phyloP scores from a whole-genome alignment of 2,888 invertebrate species.

The Tetrapedia diversipes region DNA sequence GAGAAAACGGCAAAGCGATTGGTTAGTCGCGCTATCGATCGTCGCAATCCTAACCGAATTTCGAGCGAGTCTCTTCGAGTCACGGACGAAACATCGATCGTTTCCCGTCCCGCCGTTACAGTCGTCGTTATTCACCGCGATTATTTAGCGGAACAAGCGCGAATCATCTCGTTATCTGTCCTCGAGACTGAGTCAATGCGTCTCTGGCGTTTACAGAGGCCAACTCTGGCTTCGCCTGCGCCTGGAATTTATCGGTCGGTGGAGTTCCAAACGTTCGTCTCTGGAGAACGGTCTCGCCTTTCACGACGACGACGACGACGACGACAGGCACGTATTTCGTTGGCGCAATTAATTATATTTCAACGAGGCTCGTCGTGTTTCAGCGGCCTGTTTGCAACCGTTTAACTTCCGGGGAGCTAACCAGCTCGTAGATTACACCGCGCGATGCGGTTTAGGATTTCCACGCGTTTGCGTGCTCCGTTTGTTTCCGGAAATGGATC shows the following conservation, averaged over 20 bases:
- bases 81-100: slow-evolving; percentile 33
- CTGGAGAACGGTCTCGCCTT: slow-evolving; percentile 27
- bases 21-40: slow-evolving; percentile 32
- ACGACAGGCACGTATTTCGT: slow-evolving; percentile 34
- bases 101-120: neutral
- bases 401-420: neutral
- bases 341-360: slow-evolving; percentile 54
- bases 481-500: no score
- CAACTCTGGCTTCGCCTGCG: slow-evolving; percentile 39
- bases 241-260: slow-evolving; percentile 54
- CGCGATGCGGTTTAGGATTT: neutral
- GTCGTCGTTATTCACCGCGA: slow-evolving; percentile 8
- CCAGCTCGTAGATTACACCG: neutral
- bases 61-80: neutral
- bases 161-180: slow-evolving; percentile 55
- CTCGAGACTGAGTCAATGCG: slow-evolving; percentile 18
- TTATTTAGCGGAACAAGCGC: slow-evolving; percentile 1
- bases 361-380: no score
- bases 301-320: no score
- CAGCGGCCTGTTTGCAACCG: neutral
- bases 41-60: slow-evolving; percentile 22
- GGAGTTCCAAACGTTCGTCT: slow-evolving; percentile 51
- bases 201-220: slow-evolving; percentile 25
- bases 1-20: no score
- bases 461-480: neutral